Evolutionary conservation across 2,888 invertebrate species (phyloP).

Genomic region (Microdon myrmicae): DNA sequence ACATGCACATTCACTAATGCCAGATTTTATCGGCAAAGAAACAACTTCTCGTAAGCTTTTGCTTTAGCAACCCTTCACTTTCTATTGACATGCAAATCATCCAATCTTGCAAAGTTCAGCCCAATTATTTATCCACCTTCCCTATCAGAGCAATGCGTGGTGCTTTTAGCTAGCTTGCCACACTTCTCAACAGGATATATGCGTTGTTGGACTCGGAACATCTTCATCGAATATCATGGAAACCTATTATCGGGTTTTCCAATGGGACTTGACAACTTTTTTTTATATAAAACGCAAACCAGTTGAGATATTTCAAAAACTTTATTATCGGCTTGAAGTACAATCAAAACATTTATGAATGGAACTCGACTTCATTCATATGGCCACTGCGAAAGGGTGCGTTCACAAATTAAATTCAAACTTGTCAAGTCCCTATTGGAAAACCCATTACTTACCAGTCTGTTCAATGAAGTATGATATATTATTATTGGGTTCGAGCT

Average conservation of each 20-base stretch:
- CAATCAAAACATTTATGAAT: too few relatives aligned
- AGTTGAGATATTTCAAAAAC: too few relatives aligned
- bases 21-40: constrained; percentile 78
- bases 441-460: constrained; percentile 87
- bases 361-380: too few relatives aligned
- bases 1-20: constrained; percentile 75
- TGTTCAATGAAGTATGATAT: constrained; percentile 85
- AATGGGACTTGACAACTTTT: too few relatives aligned
- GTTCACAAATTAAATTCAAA: too few relatives aligned
- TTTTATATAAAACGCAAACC: too few relatives aligned
- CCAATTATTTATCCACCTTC: constrained; percentile 76
- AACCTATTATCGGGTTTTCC: constrained; percentile 83
- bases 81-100: constrained; percentile 78
- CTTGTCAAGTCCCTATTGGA: too few relatives aligned
- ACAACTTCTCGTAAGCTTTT: constrained; percentile 80
- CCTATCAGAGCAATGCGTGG: constrained; percentile 73
- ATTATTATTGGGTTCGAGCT: constrained; percentile 93
- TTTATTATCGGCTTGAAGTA: too few relatives aligned
- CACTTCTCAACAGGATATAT: constrained; percentile 96
- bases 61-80: constrained; percentile 90
- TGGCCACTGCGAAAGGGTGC: too few relatives aligned
- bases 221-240: constrained; percentile 94
- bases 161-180: constrained; percentile 76
- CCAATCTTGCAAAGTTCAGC: constrained; percentile 82
- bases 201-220: constrained; percentile 99